Base-by-base conservation (phyloP, 1,140 invertebrate species). In the Ectropis grisescens region DNA sequence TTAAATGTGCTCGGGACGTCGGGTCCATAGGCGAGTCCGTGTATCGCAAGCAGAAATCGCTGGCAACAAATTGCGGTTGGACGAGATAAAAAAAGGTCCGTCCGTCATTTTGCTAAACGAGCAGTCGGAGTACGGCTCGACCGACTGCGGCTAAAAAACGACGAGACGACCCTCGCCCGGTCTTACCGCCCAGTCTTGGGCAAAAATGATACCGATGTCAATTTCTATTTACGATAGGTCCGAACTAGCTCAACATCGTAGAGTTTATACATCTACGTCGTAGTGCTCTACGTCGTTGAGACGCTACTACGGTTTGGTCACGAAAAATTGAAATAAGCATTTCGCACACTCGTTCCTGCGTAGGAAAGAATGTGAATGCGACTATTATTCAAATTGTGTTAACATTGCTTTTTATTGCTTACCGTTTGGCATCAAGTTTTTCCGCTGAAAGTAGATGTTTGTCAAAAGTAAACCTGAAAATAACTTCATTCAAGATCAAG, bases 61-160 rank as follows among this genome's bases (percentile, higher is more conserved):
- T 36, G 51, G 61, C 64, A 70, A 65, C 67, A 69, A 75, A 75
- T 75, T 75, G 67, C 67, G 60, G 70, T 66, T 58, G 56, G 59
- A 37, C 46, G 41, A 75, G 67, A 75, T 75, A 75, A 75, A 75
- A 40, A 75, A 75, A 70, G 68, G 68, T 71, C 58, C 61, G 66
- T 71, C 62, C 65, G 65, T 72, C 68, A 72, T 76, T 76, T 71
- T 60, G 60, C 47, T 64, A 71, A 75, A 71, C 62, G 70, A 68
- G 57, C 60, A 47, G 46, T 48, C 47, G 48, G 38, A 48, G 56
- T 53, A 43, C 51, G 36, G 41, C 41, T 44, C 40, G 47, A 39
- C 44, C 44, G 51, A 44, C 50, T 58, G 51, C 46, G 58, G 57
- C 26, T 27, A 47, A 59, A 52, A 65, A 59, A 52, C 46, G 41